Evolutionary conservation across 2,797 vertebrate genomes (phyloP), one percentile per base, ranked within the genome.

Genomic region (Myoxocephalus aenaeus): DNA sequence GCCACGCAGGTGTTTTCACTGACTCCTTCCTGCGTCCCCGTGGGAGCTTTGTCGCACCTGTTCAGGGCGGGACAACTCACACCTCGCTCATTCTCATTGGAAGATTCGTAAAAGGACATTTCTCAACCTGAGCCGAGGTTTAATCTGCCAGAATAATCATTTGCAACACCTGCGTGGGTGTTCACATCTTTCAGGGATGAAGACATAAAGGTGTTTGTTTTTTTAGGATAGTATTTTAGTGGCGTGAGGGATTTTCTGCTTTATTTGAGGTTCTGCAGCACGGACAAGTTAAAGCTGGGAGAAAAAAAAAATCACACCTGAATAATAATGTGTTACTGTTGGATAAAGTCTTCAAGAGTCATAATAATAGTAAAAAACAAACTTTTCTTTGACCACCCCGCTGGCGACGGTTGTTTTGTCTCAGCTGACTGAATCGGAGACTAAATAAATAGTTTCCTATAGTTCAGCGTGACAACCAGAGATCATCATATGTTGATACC

Each of bases 361-460:
- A 27, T 27, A 40, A 22, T 53, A n/a, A 51, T 51, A 22, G 0
- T 11, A 1, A 63, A 34, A 56, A 59, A 65, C 20, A 44, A 20
- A 34, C 15, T 12, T 83, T 89, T 86, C 70, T 73, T 74, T 68
- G 34, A 80, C 59, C 79, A 83, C 70, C 72, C 58, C 56, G 63
- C 62, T 70, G 65, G n/a, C 79, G 56, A 73, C 66, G 65, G 22
- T 86, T 48, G 75, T 83, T 89, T 84, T 71, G 80, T 73, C 62
- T 77, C 76, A 86, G 78, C 79, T 81, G 85, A 73, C 61, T 82
- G 64, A 83, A 77, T 89, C 51, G 71, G 50, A 86, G 80, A 89
- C 91, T 81, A 89, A 89, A 87, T 81, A 89, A 89, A 90, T 76
- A 78, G 59, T 40, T 12, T 42, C 73, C 46, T 20, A 20, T 56